These are phyloP conservation scores for Embiotoca jacksoni DNA, from an alignment of 2,113 vertebrate genomes.

Conservation along the genomic window DNA sequence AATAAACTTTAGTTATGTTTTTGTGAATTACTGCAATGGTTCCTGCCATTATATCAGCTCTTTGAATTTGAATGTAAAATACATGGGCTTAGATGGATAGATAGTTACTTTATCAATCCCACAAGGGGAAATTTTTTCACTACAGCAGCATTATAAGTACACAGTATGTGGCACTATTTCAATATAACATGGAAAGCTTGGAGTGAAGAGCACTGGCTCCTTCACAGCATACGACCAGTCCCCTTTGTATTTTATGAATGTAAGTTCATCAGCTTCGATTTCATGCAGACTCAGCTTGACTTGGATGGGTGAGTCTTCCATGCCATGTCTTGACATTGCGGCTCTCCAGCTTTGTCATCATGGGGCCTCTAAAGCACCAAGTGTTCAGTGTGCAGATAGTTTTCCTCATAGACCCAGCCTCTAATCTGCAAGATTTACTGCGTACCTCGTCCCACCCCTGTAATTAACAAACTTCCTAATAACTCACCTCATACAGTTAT, in stretches of 20 bases:
- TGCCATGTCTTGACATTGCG: conserved; percentile 59
- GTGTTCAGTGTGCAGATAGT: conserved; percentile 77
- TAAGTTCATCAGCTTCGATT: conserved; percentile 38
- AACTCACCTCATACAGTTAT: conserved; percentile 79
- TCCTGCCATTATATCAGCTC: too few relatives aligned
- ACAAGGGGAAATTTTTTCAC: too few relatives aligned
- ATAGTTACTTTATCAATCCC: too few relatives aligned
- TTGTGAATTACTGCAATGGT: too few relatives aligned
- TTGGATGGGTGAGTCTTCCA: conserved; percentile 47
- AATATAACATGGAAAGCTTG: conserved; percentile 3
- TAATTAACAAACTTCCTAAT: conserved; percentile 83
- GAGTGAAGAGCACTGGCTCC: conserved; percentile 1
- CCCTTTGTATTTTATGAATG: conserved; percentile 31
- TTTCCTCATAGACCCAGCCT: conserved; percentile 76
- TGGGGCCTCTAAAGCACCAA: conserved; percentile 54
- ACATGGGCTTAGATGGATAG: too few relatives aligned
- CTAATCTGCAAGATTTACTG: conserved; percentile 83
- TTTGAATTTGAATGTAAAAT: too few relatives aligned
- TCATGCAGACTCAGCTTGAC: conserved; percentile 59
- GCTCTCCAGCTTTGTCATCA: conserved; percentile 64
- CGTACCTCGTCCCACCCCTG: conserved; percentile 65
- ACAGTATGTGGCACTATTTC: conserved; percentile 16
- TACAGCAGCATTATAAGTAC: too few relatives aligned
- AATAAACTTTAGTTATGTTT: too few relatives aligned
- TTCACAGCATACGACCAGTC: not conserved